Conservation (phyloP, 2,797 vertebrate genomes). For the Adrianichthys oophorus region DNA sequence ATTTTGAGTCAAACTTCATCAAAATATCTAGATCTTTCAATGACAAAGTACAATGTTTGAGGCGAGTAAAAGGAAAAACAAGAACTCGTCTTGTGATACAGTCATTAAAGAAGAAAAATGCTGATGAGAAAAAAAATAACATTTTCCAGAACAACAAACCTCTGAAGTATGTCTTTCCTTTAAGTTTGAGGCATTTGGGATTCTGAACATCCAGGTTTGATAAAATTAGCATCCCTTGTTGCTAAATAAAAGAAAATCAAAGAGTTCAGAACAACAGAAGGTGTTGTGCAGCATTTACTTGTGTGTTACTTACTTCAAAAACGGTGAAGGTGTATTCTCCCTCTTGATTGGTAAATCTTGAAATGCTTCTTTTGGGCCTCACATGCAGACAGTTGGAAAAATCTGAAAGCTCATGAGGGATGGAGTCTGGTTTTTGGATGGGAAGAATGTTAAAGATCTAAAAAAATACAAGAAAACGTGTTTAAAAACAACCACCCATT, state of each 20-base stretch:
- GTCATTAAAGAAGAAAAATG: too few relatives aligned
- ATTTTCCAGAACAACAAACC: constrained; percentile 16
- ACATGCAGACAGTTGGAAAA: constrained; percentile 32
- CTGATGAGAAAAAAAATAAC: too few relatives aligned
- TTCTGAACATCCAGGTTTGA: constrained; percentile 58
- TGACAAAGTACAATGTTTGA: background rate
- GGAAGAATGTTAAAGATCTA: constrained; percentile 63
- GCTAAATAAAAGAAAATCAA: constrained; percentile 42
- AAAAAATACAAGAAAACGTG: background rate
- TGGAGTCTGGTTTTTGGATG: background rate
- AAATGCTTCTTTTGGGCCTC: constrained; percentile 26
- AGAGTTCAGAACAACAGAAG: too few relatives aligned
- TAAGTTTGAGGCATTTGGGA: constrained; percentile 55
- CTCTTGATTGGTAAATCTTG: background rate
- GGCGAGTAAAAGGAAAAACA: background rate
- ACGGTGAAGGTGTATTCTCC: constrained; percentile 26
- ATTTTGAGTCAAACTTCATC: too few relatives aligned
- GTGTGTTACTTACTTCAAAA: constrained; percentile 53
- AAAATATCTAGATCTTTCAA: too few relatives aligned
- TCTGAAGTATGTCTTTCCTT: constrained; percentile 45
- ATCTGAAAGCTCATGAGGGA: constrained; percentile 39
- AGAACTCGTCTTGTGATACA: too few relatives aligned
- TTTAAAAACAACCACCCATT: too few relatives aligned
- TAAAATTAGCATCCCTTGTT: constrained; percentile 67
- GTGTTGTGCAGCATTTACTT: too few relatives aligned